phyloP scores from a whole-genome alignment of 2,113 vertebrate species.

The Tragelaphus scriptus region DNA sequence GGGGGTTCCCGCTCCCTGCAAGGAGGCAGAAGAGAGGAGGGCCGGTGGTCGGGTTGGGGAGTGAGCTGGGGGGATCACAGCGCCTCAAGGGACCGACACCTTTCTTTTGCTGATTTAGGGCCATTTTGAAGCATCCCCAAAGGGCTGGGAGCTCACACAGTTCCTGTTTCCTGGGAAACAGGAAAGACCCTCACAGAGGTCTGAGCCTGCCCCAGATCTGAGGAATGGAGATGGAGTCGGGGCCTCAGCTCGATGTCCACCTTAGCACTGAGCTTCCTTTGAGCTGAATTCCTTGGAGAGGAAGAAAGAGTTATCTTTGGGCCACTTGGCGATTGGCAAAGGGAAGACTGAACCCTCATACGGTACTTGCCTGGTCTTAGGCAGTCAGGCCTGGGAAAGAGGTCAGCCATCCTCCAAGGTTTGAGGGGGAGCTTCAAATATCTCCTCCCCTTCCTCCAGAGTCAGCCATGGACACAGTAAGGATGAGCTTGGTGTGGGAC shows the following conservation, averaged over 20 bases:
- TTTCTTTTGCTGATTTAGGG: not conserved
- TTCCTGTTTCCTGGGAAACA: not conserved
- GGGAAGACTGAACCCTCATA: not conserved
- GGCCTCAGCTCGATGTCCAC: not conserved
- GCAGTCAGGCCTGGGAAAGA: not conserved
- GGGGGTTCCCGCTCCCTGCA: conserved; percentile 93
- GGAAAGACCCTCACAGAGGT: not conserved
- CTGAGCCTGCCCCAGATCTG: not conserved
- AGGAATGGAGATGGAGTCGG: not conserved
- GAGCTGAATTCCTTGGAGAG: not conserved
- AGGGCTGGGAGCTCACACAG: not conserved
- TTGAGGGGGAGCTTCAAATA: not conserved
- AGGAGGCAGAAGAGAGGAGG: not conserved
- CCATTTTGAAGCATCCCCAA: not conserved
- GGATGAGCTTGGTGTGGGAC: not conserved
- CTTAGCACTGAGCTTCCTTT: not conserved
- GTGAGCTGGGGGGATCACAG: not conserved
- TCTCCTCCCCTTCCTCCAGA: not conserved
- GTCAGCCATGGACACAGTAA: not conserved
- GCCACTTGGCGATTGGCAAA: not conserved
- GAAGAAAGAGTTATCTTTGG: not conserved
- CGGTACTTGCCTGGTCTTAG: not conserved
- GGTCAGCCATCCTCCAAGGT: not conserved
- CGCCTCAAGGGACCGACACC: no score
- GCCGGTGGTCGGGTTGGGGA: rapidly evolving